Base-by-base conservation (phyloP, 2,888 invertebrate species). In the Formica aserva region DNA sequence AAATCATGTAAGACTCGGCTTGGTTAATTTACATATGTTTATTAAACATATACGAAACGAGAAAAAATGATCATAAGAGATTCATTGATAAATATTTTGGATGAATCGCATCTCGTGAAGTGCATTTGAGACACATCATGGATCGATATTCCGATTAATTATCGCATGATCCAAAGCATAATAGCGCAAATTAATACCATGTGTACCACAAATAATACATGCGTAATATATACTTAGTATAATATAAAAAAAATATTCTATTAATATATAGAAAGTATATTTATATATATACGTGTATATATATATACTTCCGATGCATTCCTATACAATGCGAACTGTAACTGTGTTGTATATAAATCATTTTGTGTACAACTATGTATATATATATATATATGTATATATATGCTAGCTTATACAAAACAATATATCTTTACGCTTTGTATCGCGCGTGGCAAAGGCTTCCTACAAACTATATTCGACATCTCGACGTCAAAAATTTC, bases 111-210 rank as follows among this genome's bases (percentile, higher is more conserved):
- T 48, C 5, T 32, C 22, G 18, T 48, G 11, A 63, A 63, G n/a
- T 63, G 62, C 32, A 62, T 75, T 9, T 38, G 26, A 48, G 8
- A 67, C 38, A 77, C 35, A 77, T 55, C 13, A 38, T 48, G n/a
- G 26, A 45, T 66, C 4, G 6, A 66, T 45, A 18, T 45, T 6
- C n/a, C 6, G 6, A 65, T 22, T 65, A 76, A 4, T 52, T 26
- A 11, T 26, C 52, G 15, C 32, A 45, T 74, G 29, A 48, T 48
- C 22, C 38, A 80, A 22, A 84, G 60, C 60, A 82, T 72, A 84
- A 87, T 52, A 8, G 82, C 85, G 84, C 80, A 88, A 75, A 83
- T 84, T 82, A 76, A 62, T 80, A 80, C 38, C 52, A 29, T n/a
- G n/a, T 52, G 52, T 52, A 6, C 6, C 18, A n/a, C n/a, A 52